Evolutionary conservation across 1,140 invertebrate species (phyloP).

Genomic region (Drosophila littoralis): DNA sequence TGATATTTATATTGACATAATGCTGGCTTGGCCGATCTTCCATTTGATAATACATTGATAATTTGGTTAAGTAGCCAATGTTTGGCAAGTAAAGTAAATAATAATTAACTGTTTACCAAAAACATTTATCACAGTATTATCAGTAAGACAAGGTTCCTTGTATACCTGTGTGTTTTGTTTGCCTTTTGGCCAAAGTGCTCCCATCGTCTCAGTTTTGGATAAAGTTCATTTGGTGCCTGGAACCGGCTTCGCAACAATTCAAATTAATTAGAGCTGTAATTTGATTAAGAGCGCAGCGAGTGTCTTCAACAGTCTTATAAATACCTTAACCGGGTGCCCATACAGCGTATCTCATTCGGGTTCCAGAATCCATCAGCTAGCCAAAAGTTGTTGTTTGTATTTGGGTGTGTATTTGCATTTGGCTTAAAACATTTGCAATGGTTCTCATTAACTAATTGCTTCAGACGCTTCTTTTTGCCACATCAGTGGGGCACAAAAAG

Average conservation of each 20-base stretch:
- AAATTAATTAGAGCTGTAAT: constrained; percentile 77
- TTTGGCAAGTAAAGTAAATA: too few species aligned
- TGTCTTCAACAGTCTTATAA: constrained; percentile 38
- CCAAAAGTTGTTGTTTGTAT: not conserved
- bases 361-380: not conserved
- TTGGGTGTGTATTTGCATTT: constrained; percentile 32
- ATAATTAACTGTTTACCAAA: too few species aligned
- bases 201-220: constrained; percentile 3
- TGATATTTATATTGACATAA: too few species aligned
- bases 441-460: constrained; percentile 73
- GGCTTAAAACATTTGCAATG: constrained; percentile 28
- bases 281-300: constrained; percentile 63
- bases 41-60: too few species aligned
- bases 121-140: too few species aligned
- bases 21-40: too few species aligned
- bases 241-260: constrained; percentile 53
- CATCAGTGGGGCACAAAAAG: not conserved
- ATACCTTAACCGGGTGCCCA: constrained; percentile 6
- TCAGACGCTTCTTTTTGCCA: not conserved
- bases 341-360: not conserved
- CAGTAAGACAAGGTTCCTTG: too few species aligned
- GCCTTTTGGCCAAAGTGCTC: not conserved
- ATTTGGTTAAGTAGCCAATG: too few species aligned
- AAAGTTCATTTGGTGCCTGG: constrained; percentile 34
- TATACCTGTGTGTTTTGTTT: not conserved